Base-by-base conservation (phyloP, 2,113 vertebrate species). In the Zosterops hypoxanthus region DNA sequence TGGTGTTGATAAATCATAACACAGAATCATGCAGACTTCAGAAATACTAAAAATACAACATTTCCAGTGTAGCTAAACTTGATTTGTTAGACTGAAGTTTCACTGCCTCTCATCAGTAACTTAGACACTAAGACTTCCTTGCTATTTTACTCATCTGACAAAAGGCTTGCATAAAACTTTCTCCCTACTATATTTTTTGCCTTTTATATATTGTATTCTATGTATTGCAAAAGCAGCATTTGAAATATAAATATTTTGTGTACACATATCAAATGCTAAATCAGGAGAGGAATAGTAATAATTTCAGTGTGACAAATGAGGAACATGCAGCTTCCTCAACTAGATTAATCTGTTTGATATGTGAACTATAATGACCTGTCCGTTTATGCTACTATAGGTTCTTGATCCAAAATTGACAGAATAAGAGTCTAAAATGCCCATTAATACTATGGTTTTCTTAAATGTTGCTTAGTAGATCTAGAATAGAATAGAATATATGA, bases 251-350 rank as follows among this genome's bases (percentile, higher is more conserved):
- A 34, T 69, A 80, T 73, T 88, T 91, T 42, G 23, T 61, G 46
- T 14, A 29, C 7, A 66, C 14, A 44, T 60, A 88, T 47, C 16
- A 91, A 96, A 93, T 31, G 60, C 25, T 55, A 84, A 86, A 83
- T 64, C 82, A 92, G 72, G 63, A 97, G 33, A 91, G 44, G 96
- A 94, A 16, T 19, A 17, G 26, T 86, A 86, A 20, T 76, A 88
- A 81, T 49, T 93, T 94, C 92, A 87, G 84, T 78, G 88, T 71
- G 61, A 83, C 82, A 59, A 73, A 92, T 91, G 28, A 95, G 68
- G 29, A 95, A 94, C 63, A 91, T 59, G 71, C 29, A 56, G 49
- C 82, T 82, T 73, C 29, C 41, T 63, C 71, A 88, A 90, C 3
- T 61, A 85, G 68, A 88, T 59, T 73, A 77, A 80, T 34, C 59